Conservation (phyloP, 2,797 vertebrate genomes). For the Gallinago nigripennis region DNA sequence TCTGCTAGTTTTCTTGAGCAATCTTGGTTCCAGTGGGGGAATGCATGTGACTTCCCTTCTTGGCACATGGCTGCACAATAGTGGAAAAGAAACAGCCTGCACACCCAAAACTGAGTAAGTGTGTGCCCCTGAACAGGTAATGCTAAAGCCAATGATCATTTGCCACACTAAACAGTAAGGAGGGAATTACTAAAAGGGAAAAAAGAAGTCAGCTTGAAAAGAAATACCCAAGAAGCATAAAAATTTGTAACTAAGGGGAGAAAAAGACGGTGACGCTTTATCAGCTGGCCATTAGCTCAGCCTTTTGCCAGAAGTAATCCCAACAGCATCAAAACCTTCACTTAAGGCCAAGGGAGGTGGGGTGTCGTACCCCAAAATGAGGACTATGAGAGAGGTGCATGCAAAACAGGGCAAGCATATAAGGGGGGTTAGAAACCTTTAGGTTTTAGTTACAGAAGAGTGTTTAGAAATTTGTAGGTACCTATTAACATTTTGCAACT, state of each 20-base stretch:
- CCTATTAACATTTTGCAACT: background rate
- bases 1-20: background rate
- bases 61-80: background rate
- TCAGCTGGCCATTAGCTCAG: background rate
- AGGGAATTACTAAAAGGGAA: background rate
- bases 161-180: background rate
- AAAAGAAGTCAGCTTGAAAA: background rate
- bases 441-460: too few species aligned
- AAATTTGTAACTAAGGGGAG: too few species aligned
- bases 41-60: fast-evolving
- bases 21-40: background rate
- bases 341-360: fast-evolving
- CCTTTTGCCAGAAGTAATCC: background rate
- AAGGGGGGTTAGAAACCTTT: background rate
- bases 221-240: background rate
- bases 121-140: fast-evolving
- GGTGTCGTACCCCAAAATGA: fast-evolving
- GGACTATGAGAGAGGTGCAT: background rate
- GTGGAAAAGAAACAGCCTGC: background rate
- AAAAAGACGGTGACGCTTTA: background rate
- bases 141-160: background rate
- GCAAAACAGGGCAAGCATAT: fast-evolving
- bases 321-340: background rate
- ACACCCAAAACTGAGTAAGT: background rate
- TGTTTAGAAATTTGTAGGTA: background rate